Conservation (phyloP, 2,797 vertebrate species). For the Falco berigora region DNA sequence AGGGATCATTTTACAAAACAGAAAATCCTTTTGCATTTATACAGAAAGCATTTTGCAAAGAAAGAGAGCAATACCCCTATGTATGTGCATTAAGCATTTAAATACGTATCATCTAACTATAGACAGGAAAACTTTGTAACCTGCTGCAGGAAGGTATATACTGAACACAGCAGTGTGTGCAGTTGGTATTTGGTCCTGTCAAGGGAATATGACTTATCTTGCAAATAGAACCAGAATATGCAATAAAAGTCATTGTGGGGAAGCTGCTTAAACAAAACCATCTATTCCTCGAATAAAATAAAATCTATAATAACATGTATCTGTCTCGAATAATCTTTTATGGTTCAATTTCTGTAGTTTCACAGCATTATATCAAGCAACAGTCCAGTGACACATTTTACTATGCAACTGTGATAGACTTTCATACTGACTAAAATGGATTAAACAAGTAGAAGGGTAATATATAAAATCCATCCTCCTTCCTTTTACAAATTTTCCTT, state of each 20-base stretch:
- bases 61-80: background rate
- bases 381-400: background rate
- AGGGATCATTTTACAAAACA: background rate
- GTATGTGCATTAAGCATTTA: background rate
- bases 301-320: background rate
- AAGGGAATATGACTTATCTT: background rate
- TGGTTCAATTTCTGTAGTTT: background rate
- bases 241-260: background rate
- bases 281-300: background rate
- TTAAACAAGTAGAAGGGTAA: background rate
- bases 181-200: background rate
- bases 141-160: background rate
- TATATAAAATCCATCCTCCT: background rate
- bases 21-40: background rate
- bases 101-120: background rate
- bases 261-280: background rate
- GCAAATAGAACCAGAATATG: background rate
- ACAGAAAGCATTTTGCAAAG: background rate
- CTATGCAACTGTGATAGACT: background rate
- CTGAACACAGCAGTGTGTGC: background rate
- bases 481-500: background rate
- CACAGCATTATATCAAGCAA: background rate
- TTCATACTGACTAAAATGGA: background rate
- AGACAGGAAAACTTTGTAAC: background rate
- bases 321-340: background rate